These are phyloP conservation scores for Rhizoglyphus robini DNA, from an alignment of 1,140 invertebrate genomes.

Conservation along the genomic window DNA sequence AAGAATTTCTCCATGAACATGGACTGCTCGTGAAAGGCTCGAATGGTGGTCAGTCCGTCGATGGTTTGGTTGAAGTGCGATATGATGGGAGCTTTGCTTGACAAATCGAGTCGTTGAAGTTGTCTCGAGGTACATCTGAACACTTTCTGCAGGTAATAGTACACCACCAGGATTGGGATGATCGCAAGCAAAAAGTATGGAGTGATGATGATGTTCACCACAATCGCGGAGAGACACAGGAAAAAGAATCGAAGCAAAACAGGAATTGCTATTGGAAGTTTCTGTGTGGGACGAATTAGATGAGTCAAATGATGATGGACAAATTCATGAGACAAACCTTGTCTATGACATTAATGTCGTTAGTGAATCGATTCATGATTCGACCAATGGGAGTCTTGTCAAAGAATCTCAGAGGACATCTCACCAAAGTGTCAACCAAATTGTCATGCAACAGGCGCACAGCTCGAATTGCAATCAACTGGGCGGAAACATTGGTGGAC, in stretches of 20 bases:
- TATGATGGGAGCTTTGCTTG: conserved; percentile 53
- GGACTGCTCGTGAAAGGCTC: conserved; percentile 43
- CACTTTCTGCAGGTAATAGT: conserved; percentile 52
- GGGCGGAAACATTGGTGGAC: conserved; percentile 31
- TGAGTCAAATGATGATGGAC: background rate
- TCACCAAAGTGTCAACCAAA: conserved; percentile 46
- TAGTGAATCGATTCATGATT: conserved; percentile 41
- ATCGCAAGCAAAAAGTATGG: conserved; percentile 54
- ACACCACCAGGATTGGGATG: conserved; percentile 48
- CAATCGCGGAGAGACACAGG: conserved; percentile 52
- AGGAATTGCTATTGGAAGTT: conserved; percentile 57
- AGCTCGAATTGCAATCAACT: conserved; percentile 31
- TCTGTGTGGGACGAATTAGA: conserved; percentile 36
- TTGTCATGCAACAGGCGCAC: conserved; percentile 43
- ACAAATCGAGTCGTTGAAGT: conserved; percentile 47
- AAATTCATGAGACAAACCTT: conserved; percentile 34
- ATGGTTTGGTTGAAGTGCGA: conserved; percentile 56
- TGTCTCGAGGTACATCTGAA: conserved; percentile 56
- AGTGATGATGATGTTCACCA: conserved; percentile 53
- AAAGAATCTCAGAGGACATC: conserved; percentile 52
- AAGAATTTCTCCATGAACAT: conserved; percentile 48
- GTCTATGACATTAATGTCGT: conserved; percentile 49
- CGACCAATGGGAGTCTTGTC: conserved; percentile 41
- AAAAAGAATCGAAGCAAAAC: conserved; percentile 54
- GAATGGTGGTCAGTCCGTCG: conserved; percentile 49